Percentiles rank a stretch among this genome's conserved stretches.
Conservation (phyloP, 2,888 invertebrate species). For the Sipha maydis region DNA sequence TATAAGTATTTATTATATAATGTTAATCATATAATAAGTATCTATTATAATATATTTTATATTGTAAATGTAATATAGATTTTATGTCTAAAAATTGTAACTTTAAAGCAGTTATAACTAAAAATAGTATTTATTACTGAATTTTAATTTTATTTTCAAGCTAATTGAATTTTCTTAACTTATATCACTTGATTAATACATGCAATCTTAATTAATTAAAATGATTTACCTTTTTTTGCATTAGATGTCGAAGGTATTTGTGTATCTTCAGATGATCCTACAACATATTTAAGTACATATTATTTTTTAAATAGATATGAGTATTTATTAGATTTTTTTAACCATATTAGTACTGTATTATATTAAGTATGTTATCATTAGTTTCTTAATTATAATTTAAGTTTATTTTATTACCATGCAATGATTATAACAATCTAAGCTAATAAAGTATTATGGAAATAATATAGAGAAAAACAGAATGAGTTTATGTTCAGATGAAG, state of each 20-base stretch:
- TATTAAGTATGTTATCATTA: slow-evolving; percentile 1
- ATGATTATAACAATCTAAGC: slow-evolving; percentile 28
- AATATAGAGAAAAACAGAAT: slow-evolving; percentile 23
- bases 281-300: slow-evolving; percentile 13
- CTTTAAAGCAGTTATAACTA: not conserved
- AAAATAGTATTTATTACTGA: not conserved
- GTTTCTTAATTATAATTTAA: not conserved
- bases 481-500: slow-evolving; percentile 35
- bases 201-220: slow-evolving; percentile 14
- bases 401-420: slow-evolving; percentile 38
- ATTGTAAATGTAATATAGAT: not conserved
- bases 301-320: not conserved
- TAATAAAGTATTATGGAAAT: slow-evolving; percentile 26
- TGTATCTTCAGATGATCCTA: slow-evolving; percentile 45
- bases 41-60: not conserved
- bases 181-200: not conserved
- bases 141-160: not conserved
- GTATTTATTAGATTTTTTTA: slow-evolving; percentile 2
- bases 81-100: not conserved
- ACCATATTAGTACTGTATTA: not conserved
- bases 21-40: not conserved
- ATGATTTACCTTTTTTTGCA: slow-evolving; percentile 37
- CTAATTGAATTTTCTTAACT: not conserved
- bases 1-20: not conserved
- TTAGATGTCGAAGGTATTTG: slow-evolving; percentile 11